A percentile compares a stretch with the other conserved stretches of the same genome.
These are phyloP conservation scores for Drosophila micromelanica DNA, from an alignment of 1,140 invertebrate species.

Conservation along the genomic window DNA sequence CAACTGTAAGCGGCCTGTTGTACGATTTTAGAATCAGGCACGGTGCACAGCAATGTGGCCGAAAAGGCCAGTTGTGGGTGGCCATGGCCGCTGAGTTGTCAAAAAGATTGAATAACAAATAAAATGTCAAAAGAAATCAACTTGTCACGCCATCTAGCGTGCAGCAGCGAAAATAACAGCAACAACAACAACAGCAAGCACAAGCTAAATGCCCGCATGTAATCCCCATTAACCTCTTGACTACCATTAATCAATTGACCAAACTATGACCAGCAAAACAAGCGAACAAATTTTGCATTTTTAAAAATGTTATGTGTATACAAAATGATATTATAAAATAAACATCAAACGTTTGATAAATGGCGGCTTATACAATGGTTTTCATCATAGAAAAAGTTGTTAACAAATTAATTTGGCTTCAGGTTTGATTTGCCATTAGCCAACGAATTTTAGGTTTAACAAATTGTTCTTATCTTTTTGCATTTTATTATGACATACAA, in stretches of 20 bases:
- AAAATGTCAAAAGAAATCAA: slow-evolving; percentile 44
- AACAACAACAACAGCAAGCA: slow-evolving; percentile 20
- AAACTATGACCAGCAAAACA: slow-evolving; percentile 12
- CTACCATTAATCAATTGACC: slow-evolving; percentile 69
- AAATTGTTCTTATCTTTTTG: slow-evolving; percentile 36
- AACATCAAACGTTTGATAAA: neutral
- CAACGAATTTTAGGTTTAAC: neutral
- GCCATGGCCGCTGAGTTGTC: slow-evolving; percentile 61
- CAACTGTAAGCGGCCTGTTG: slow-evolving; percentile 25
- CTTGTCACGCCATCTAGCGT: slow-evolving; percentile 69
- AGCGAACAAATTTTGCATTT: slow-evolving; percentile 15
- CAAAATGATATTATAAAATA: neutral
- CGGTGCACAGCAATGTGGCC: neutral
- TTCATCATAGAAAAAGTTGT: slow-evolving; percentile 30
- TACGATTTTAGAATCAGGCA: neutral
- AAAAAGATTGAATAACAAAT: slow-evolving; percentile 59
- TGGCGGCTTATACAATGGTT: neutral
- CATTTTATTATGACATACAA: slow-evolving; percentile 36
- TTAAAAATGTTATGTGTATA: slow-evolving; percentile 21
- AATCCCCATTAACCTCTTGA: slow-evolving; percentile 78
- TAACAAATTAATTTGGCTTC: slow-evolving; percentile 22
- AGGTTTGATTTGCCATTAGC: slow-evolving; percentile 13
- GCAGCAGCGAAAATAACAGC: slow-evolving; percentile 14
- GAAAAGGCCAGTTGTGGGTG: neutral
- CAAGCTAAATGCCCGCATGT: slow-evolving; percentile 41